Percentiles rank a stretch among this genome's conserved stretches.
phyloP scores from a whole-genome alignment of 2,113 vertebrate species.

The Laticauda laticaudata region DNA sequence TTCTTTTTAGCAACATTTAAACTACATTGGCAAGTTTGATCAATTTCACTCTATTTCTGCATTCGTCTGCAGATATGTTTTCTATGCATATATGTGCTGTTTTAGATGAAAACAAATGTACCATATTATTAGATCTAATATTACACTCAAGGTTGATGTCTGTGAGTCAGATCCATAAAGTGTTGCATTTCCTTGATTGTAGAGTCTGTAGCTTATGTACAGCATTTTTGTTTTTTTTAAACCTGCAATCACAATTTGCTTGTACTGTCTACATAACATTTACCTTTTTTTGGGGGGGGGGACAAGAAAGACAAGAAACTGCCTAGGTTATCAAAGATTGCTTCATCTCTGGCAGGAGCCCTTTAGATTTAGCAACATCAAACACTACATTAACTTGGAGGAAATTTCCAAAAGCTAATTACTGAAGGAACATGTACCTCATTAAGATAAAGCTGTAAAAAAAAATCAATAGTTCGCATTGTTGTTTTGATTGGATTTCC shows the following conservation, averaged over 20 bases:
- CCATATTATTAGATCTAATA: neutral
- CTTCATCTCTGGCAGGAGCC: conserved; percentile 51
- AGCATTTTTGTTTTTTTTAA: neutral
- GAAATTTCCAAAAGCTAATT: conserved; percentile 53
- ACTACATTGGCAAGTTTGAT: neutral
- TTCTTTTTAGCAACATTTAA: neutral
- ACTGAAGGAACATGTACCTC: conserved; percentile 64
- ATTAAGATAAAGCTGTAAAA: conserved; percentile 65
- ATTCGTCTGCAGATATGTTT: neutral
- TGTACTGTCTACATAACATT: conserved; percentile 57
- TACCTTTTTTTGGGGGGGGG: too few species aligned
- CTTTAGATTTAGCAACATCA: conserved; percentile 47
- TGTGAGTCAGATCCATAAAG: neutral
- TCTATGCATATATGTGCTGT: neutral
- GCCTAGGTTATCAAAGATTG: conserved; percentile 49
- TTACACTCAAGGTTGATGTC: neutral
- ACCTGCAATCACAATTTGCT: conserved; percentile 44
- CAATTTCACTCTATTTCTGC: neutral
- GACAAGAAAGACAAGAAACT: conserved; percentile 32
- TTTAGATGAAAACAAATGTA: neutral
- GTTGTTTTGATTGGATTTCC: conserved; percentile 59
- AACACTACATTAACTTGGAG: conserved; percentile 50
- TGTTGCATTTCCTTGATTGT: conserved; percentile 26
- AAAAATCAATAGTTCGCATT: conserved; percentile 62
- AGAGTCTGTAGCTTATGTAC: neutral